Base-by-base conservation (phyloP, 2,888 invertebrate genomes). In the Tetragnatha montana region DNA sequence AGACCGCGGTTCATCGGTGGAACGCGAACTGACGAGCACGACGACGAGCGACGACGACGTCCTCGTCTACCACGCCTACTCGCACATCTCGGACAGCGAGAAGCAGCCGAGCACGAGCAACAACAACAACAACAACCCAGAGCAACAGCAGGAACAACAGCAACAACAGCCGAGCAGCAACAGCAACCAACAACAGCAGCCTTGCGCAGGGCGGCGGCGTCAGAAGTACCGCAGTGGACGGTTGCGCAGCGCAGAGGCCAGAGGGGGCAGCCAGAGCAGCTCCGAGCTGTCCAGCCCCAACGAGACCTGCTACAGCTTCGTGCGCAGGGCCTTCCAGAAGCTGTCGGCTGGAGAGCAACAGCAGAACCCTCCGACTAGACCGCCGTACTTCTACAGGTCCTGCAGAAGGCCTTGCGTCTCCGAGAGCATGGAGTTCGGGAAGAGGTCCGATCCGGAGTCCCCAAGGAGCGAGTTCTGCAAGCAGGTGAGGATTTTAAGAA, bases 281-380 rank as follows among this genome's bases (percentile, higher is more conserved):
- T 97, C 97, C 35, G 97, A 97, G 91, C 95, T 97, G 69, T 97
- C 97, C 81, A 97, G 97, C 91, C 98, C 98, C 6, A 97, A 97
- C 93, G 98, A 98, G 94, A 97, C 97, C 6, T 98, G 98, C 93
- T 98, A 98, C 94, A 97, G 97, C 92, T 98, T 98, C 93, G 97
- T 98, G 7, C 95, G 98, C 78, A 95, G 97, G 92, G 98, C 98
- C 14, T 95, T 98, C 81, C 96, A 96, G 94, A 82, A 92, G 89
- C 91, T 92, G 89, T 91, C 91, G 69, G 88, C 86, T 51, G 78
- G 89, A 2, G 70, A 90, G 17, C 79, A 87, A 3, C 80, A 76
- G 22, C 75, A 70, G 10, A 70, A 68, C 12, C 76, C 85, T 8
- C 51, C 80, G 4, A 75, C 69, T 17, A n/a, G 81, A 6, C 78